Evolutionary conservation across 2,113 vertebrate genomes (phyloP), one percentile per base, ranked within the genome.

Genomic region (Synchiropus splendidus): DNA sequence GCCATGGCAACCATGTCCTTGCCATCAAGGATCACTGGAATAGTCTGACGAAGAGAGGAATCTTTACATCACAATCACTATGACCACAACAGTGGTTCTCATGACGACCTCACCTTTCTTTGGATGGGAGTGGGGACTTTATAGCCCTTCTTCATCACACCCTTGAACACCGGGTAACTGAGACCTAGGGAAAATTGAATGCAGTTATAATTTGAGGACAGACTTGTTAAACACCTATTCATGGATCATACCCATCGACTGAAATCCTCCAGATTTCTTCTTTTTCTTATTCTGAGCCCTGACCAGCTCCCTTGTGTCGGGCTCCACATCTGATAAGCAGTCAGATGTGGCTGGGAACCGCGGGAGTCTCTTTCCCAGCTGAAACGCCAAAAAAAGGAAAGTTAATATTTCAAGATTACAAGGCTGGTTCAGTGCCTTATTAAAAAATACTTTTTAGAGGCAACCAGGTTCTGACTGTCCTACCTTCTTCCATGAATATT

Each of bases 181-280:
- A 98, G 80, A 61, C 94, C 95, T 99, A 46, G 27, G 64, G 62
- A 31, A 6, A 49, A 0, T 45, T 5, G 39, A 9, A 27, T 18
- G 13, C 12, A n/a, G 18, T 8, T 21, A 21, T 18, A 21, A 17
- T 12, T 14, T 36, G 9, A 16, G 16, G 2, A 36, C 13, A 36
- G 4, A 6, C 8, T 6, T n/a, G 9, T 13, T n/a, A 12, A 6
- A 31, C 2, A 17, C 32, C 18, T 34, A n/a, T 18, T 18, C 15
- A 33, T 16, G 5, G 17, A 17, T 46, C 73, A 64, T 45, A 98
- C 95, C 95, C 94, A 99, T 98, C 12, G 94, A 99, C 74, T 99
- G 95, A 74, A 99, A 99, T n/a, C 95, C 95, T 2, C 95, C 94
- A 0, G 94, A 99, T 49, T 99, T 99, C 75, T 97, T 98, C 67